Evolutionary conservation across 2,888 invertebrate genomes (phyloP).

Genomic region (Cryptocephalus moraei): DNA sequence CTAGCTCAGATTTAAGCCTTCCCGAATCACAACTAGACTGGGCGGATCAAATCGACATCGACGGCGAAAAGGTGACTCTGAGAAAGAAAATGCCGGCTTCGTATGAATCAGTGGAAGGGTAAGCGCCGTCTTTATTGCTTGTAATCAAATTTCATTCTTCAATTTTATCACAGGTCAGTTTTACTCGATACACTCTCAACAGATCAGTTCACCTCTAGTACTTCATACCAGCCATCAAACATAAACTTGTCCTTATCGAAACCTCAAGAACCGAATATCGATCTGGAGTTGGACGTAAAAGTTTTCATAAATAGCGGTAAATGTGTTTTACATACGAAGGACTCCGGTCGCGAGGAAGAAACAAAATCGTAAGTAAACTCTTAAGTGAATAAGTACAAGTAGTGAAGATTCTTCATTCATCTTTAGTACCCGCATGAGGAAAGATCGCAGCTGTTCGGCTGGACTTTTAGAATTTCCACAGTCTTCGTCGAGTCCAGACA

Average conservation of each 20-base stretch:
- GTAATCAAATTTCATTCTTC: too few relatives aligned
- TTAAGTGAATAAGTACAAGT: background rate
- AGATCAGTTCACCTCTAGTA: constrained; percentile 18
- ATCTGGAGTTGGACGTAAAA: constrained; percentile 92
- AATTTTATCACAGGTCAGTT: constrained; percentile 11
- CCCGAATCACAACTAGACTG: constrained; percentile 48
- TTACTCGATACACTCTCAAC: constrained; percentile 19
- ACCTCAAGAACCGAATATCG: constrained; percentile 81
- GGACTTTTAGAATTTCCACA: constrained; percentile 33
- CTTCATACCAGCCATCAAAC: constrained; percentile 15
- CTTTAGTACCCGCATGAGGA: constrained; percentile 51
- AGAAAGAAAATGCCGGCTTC: constrained; percentile 43
- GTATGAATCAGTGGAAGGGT: constrained; percentile 30
- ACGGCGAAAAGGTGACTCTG: constrained; percentile 54
- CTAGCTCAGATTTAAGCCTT: constrained; percentile 56
- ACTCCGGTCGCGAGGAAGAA: constrained; percentile 58
- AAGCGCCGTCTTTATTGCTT: constrained; percentile 5
- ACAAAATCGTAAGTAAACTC: constrained; percentile 39
- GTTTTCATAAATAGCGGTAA: constrained; percentile 95
- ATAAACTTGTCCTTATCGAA: constrained; percentile 26
- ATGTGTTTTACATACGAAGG: constrained; percentile 91
- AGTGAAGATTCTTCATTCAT: constrained; percentile 12
- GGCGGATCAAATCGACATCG: constrained; percentile 53
- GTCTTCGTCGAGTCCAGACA: constrained; percentile 35
- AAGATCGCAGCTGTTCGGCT: constrained; percentile 49